Evolutionary conservation across 2,888 invertebrate genomes (phyloP).

Genomic region (Cinara cedri): DNA sequence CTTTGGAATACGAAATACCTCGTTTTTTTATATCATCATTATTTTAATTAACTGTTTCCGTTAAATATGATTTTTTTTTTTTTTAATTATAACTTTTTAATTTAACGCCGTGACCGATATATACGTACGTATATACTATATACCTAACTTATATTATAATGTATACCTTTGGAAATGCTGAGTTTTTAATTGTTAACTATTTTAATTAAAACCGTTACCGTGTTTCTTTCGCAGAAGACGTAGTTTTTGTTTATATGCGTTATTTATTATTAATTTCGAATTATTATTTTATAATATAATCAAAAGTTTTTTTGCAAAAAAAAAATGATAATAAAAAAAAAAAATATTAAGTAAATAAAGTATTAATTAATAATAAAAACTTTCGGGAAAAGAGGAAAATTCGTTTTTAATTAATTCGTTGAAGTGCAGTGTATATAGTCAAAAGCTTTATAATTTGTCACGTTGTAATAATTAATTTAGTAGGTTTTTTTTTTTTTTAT

Average conservation of each 20-base stretch:
- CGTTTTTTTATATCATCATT: not conserved
- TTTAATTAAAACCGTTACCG: conserved; percentile 8
- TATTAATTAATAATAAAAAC: conserved; percentile 36
- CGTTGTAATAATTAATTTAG: conserved; percentile 11
- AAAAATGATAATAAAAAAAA: too few species aligned
- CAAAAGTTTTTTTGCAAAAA: conserved; percentile 33
- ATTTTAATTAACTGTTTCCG: not conserved
- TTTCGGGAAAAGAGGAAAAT: conserved; percentile 2
- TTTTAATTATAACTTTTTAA: not conserved
- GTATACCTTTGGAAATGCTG: not conserved
- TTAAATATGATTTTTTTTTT: not conserved
- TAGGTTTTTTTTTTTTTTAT: not conserved
- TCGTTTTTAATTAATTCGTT: conserved; percentile 26
- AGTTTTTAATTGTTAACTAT: conserved; percentile 14
- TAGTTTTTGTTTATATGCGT: not conserved
- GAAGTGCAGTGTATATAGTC: not conserved
- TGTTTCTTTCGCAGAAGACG: not conserved
- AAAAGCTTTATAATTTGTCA: conserved; percentile 33
- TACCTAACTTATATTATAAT: too few species aligned
- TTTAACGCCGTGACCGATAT: not conserved
- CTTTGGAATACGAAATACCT: not conserved
- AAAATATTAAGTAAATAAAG: conserved; percentile 25
- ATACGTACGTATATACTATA: too few species aligned
- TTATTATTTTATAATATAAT: conserved; percentile 31
- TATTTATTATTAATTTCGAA: conserved; percentile 21